These are phyloP conservation scores for Phasia obesa DNA, from an alignment of 2,888 invertebrate species.

Conservation along the genomic window DNA sequence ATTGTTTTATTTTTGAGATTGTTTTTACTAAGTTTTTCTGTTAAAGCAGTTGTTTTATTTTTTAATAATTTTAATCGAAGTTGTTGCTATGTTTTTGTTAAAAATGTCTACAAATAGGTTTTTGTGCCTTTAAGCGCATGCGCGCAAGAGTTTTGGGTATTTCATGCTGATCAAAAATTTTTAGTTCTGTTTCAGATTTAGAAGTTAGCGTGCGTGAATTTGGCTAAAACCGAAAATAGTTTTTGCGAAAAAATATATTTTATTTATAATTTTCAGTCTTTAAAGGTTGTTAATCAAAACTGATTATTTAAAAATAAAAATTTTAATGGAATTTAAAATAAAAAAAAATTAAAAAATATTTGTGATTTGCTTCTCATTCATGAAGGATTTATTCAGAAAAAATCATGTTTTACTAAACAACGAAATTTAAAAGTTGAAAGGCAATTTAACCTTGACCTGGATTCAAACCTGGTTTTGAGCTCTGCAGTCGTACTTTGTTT, in stretches of 20 bases:
- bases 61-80: constrained; percentile 25
- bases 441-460: constrained; percentile 58
- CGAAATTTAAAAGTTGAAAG: constrained; percentile 8
- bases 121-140: constrained; percentile 47
- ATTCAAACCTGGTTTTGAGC: constrained; percentile 35
- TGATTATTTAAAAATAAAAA: constrained; percentile 1
- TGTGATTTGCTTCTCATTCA: constrained; percentile 39
- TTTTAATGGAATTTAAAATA: background rate
- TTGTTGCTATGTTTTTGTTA: constrained; percentile 16
- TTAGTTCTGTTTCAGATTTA: constrained; percentile 67
- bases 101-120: constrained; percentile 39
- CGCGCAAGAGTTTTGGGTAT: constrained; percentile 51
- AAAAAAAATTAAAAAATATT: constrained; percentile 1
- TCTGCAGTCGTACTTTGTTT: constrained; percentile 19
- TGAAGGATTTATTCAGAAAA: background rate
- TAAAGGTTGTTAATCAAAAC: background rate
- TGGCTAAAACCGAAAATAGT: background rate
- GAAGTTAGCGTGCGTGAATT: constrained; percentile 61
- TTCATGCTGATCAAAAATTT: constrained; percentile 5
- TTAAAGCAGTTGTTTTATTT: background rate
- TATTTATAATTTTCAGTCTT: background rate
- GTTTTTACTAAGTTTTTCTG: constrained; percentile 43
- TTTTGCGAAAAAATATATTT: background rate
- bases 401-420: constrained; percentile 8
- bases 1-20: constrained; percentile 42